Base-by-base conservation (phyloP, 2,888 invertebrate genomes). In the Buathra laborator region DNA sequence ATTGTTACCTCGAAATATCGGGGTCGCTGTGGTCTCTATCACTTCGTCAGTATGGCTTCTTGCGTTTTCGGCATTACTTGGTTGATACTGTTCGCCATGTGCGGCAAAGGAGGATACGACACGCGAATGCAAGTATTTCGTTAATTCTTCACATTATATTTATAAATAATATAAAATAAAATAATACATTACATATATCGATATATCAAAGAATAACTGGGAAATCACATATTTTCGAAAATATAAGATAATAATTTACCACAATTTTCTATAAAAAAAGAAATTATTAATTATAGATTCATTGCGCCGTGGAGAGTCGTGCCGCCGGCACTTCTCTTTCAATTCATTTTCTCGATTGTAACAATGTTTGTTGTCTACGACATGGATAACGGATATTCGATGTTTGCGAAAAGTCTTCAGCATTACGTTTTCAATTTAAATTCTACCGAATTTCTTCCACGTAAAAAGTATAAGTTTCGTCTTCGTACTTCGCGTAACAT, bases 81-180 rank as follows among this genome's bases (percentile, higher is more conserved):
- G 95, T 94, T 94, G 6, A 94, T 94, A 3, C 94, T 95, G 92
- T 95, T 95, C 84, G 90, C 94, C 3, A 95, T 95, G 94, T 95
- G 95, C 86, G 95, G 94, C 0, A 94, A 94, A 46, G 95, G 95
- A n/a, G 94, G 94, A 76, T 92, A 94, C 67, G 93, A 94, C n/a
- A 90, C 93, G 0, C 93, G 94, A 74, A 94, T 95, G 95, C 94
- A 91, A 90, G 89, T 90, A 84, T 56, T 16, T 6, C 9, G 1
- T 37, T 5, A 14, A 68, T 75, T 53, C 51, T 37, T 82, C 44
- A n/a, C 10, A 44, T 14, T 46, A 5, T 1, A 59, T 29, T 74
- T 16, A 6, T 6, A 0, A 64, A 16, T 43, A 56, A 74, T 37
- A 16, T 16, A 51, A n/a, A 62, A 53, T 43, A 9, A 48, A 64